Evolutionary conservation across 2,888 invertebrate genomes (phyloP).

Genomic region (Globia sparganii): DNA sequence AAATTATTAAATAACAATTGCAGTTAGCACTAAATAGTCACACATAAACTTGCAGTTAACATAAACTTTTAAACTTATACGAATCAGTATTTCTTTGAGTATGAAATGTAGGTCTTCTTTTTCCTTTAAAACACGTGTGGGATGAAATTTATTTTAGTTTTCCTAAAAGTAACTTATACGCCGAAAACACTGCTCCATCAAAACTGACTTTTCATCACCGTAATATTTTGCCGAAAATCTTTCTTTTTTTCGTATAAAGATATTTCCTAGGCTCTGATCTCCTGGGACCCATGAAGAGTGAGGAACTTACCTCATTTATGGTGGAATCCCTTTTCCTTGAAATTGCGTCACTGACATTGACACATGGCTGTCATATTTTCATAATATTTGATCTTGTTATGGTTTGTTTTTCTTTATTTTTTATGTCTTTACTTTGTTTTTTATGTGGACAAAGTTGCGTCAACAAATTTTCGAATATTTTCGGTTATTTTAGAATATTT

Average conservation of each 20-base stretch:
- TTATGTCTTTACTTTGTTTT: conserved; percentile 1
- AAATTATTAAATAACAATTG: not conserved
- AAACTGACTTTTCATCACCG: not conserved
- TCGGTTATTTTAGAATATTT: not conserved
- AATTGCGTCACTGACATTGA: conserved; percentile 55
- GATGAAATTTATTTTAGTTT: not conserved
- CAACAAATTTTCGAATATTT: not conserved
- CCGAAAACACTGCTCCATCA: not conserved
- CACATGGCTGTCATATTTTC: conserved; percentile 52
- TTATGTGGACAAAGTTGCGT: not conserved
- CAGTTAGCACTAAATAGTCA: not conserved
- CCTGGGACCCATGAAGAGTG: conserved; percentile 47
- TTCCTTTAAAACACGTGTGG: not conserved
- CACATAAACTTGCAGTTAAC: too few relatives aligned
- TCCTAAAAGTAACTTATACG: not conserved
- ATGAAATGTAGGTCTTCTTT: not conserved
- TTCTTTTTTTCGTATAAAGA: conserved; percentile 11
- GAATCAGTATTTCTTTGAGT: not conserved
- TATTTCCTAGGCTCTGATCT: conserved; percentile 34
- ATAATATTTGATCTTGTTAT: conserved; percentile 41
- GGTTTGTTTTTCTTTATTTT: conserved; percentile 33
- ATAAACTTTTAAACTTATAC: not conserved
- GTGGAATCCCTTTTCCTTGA: conserved; percentile 42
- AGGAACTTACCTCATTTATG: conserved; percentile 60
- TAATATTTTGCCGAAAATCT: conserved; percentile 26